Evolutionary conservation across 2,888 invertebrate species (phyloP), one percentile per base, ranked within the genome.

Genomic region (Agrilus cyanescens): DNA sequence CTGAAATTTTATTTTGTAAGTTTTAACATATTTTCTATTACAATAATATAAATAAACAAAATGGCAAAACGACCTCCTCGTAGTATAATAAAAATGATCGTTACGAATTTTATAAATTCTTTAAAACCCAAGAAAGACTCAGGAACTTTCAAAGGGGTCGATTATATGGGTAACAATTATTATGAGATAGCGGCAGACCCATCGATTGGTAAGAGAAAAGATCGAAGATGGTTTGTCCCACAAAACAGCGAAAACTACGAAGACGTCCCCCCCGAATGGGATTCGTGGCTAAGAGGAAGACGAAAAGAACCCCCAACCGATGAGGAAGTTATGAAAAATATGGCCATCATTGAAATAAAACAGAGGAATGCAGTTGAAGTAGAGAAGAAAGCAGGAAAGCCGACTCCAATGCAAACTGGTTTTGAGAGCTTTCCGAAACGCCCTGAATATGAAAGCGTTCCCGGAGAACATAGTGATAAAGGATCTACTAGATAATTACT

Each of bases 191-290:
- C 81, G 25, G 72, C 80, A 31, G 68, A 82, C 59, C 77, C 80
- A 0, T 69, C 76, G 38, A 57, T 67, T 37, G 82, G 82, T 0
- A 81, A 80, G 61, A 72, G 80, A 37, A 79, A 72, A 50, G 59
- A 80, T 0, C 71, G 74, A 1, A 68, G 89, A 38, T 87, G 82
- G 80, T 89, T 85, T 65, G 77, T 76, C 39, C 85, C 87, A 0
- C 64, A 70, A 0, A 68, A 71, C 35, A 73, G 75, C 13, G 70
- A 72, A 33, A 75, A 79, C 46, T 84, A 83, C 53, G 74, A 81
- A 49, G 84, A 85, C 56, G 59, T 86, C 53, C 85, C 90, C 1
- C 76, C 85, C 1, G 90, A 90, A 66, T 91, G 91, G 91, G 86
- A 88, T 59, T 72, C 89, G 6, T 91, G 90, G 90, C 66, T 91